These are phyloP conservation scores for Eupelmus urozonus DNA, from an alignment of 2,888 invertebrate species.

Conservation along the genomic window DNA sequence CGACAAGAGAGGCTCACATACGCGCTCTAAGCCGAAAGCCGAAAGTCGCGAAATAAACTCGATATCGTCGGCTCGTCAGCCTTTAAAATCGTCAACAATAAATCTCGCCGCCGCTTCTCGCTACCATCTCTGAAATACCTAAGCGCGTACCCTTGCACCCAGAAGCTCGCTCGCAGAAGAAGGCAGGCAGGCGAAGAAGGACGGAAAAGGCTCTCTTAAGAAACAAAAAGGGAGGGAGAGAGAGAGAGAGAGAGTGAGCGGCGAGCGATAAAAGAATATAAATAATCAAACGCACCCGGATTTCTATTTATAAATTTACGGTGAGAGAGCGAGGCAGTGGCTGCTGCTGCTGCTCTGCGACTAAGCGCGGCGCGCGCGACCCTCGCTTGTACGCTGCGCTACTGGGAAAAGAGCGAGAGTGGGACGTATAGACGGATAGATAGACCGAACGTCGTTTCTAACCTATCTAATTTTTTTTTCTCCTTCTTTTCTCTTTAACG, in stretches of 20 bases:
- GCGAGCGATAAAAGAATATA: conserved; percentile 66
- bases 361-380: conserved; percentile 35
- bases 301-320: conserved; percentile 72
- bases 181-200: background rate
- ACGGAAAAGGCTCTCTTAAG: conserved; percentile 30
- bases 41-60: no score
- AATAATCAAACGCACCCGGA: conserved; percentile 74
- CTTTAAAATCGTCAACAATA: no score
- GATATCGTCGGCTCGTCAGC: no score
- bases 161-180: background rate
- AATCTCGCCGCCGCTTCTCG: no score
- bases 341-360: background rate
- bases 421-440: conserved; percentile 26
- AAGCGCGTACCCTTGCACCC: background rate
- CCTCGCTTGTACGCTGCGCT: conserved; percentile 1
- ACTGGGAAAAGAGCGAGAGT: conserved; percentile 27
- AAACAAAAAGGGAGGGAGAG: conserved; percentile 48
- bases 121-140: no score
- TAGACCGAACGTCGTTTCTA: background rate
- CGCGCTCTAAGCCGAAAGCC: no score
- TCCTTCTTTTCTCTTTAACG: background rate
- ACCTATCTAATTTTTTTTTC: background rate
- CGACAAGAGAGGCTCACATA: no score
- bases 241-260: conserved; percentile 55
- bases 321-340: conserved; percentile 53